Base-by-base conservation (phyloP, 2,113 vertebrate genomes). In the Protobothrops flavoviridis region DNA sequence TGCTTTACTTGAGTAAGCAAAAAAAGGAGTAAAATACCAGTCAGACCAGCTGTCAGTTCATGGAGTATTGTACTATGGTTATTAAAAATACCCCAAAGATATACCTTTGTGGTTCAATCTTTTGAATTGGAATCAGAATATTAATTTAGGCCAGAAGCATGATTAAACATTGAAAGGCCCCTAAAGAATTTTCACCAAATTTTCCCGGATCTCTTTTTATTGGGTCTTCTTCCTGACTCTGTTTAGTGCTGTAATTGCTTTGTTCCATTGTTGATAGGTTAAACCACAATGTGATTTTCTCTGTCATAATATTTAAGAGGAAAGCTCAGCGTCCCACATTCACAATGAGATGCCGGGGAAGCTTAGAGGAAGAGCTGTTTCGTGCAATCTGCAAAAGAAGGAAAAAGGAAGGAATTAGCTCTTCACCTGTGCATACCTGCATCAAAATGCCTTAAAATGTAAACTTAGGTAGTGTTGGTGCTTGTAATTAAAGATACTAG, bases 51-150 rank as follows among this genome's bases (percentile, higher is more conserved):
- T 98, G 98, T 98, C 98, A 98, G 98, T 98, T 98, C 98, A 97
- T 96, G 95, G 95, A 93, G 95, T 96, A 97, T 97, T 98, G 97
- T 98, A 98, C 97, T 95, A 97, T 97, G 97, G 97, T 98, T 98
- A 98, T 98, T 98, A 98, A 98, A 98, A 98, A 98, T 96, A 98
- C 98, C 98, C 98, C 94, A 98, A 98, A 98, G 98, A 98, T 97
- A 97, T 98, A 98, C 98, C 98, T 98, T 98, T 97, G 98, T 98
- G 98, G 97, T 98, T 98, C 97, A 96, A 96, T 97, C 98, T 98
- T 98, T 97, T 98, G 98, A 98, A 98, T 98, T 98, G 98, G 98
- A 98, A 98, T 98, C 97, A 98, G 98, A 98, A 98, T 98, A 98
- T 98, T 98, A 98, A 98, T 99, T 98, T 98, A 97, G 98, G 97